Evolutionary conservation across 1,140 invertebrate genomes (phyloP).

Genomic region (Procambarus virginalis): DNA sequence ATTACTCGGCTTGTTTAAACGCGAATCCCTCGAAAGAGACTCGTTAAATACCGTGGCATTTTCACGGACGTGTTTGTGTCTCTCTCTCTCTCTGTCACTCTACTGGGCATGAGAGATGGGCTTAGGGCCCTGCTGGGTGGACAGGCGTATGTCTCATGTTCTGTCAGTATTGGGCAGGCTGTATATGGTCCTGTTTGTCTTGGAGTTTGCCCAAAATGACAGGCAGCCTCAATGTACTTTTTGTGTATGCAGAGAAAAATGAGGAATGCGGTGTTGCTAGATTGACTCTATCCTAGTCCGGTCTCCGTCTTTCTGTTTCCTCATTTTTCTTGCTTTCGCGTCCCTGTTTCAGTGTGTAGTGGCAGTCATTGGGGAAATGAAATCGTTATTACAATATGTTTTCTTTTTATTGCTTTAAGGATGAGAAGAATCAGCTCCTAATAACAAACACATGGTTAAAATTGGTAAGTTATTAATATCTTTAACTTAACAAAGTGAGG

Average conservation of each 20-base stretch:
- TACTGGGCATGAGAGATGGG: too few relatives aligned
- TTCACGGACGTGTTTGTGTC: too few relatives aligned
- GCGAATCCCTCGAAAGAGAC: too few relatives aligned
- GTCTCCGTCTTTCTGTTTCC: slow-evolving; percentile 56
- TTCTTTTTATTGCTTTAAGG: slow-evolving; percentile 79
- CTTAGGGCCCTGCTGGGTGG: slow-evolving; percentile 7
- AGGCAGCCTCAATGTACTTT: slow-evolving; percentile 67
- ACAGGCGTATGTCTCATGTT: slow-evolving; percentile 40
- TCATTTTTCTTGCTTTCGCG: slow-evolving; percentile 73
- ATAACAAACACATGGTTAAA: slow-evolving; percentile 95
- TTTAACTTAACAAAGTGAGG: slow-evolving; percentile 71
- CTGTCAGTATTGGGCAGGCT: slow-evolving; percentile 65
- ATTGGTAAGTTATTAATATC: slow-evolving; percentile 81
- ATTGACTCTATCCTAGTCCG: slow-evolving; percentile 51
- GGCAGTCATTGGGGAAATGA: slow-evolving; percentile 70
- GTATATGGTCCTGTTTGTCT: slow-evolving; percentile 62
- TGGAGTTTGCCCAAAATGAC: slow-evolving; percentile 68
- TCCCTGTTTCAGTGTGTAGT: slow-evolving; percentile 70
- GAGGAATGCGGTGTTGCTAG: slow-evolving; percentile 58
- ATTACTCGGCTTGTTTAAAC: too few relatives aligned
- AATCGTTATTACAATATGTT: slow-evolving; percentile 72
- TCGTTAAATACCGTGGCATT: too few relatives aligned
- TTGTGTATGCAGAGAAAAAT: slow-evolving; percentile 68
- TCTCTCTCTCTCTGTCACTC: too few relatives aligned
- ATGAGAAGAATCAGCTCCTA: slow-evolving; percentile 94